Conservation (phyloP, 1,140 invertebrate species). For the Orchesella cincta region DNA sequence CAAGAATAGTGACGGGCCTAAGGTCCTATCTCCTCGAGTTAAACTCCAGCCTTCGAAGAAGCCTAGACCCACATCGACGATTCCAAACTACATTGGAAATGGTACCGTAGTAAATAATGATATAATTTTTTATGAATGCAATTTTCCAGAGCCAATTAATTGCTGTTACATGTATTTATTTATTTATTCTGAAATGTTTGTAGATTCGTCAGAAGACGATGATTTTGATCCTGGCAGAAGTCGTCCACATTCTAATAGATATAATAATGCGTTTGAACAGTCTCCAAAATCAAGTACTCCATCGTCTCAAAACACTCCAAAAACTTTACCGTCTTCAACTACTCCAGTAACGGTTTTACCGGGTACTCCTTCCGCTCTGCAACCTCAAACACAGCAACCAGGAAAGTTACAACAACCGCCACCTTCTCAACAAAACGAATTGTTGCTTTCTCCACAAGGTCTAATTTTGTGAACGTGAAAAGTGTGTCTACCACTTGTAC, state of each 20-base stretch:
- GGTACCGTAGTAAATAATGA: conserved; percentile 18
- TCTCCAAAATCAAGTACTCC: not conserved
- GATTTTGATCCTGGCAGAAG: conserved; percentile 40
- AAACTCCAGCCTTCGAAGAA: conserved; percentile 42
- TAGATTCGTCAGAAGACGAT: conserved; percentile 48
- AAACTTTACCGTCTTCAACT: not conserved
- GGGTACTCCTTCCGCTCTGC: not conserved
- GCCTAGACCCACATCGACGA: conserved; percentile 39
- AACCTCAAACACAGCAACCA: not conserved
- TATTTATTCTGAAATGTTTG: not conserved
- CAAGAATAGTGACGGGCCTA: conserved; percentile 32
- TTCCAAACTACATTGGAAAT: conserved; percentile 43
- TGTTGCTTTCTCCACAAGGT: conserved; percentile 12
- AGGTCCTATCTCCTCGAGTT: conserved; percentile 40
- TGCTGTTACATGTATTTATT: not conserved
- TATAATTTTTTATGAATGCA: no score
- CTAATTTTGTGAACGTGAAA: conserved; percentile 19
- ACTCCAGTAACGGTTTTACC: conserved; percentile 2
- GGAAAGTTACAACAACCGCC: conserved; percentile 6
- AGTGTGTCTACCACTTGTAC: no score
- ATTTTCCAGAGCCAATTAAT: not conserved
- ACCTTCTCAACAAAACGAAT: conserved; percentile 1
- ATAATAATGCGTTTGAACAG: conserved; percentile 22
- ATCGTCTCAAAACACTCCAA: conserved; percentile 12
- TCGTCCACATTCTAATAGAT: conserved; percentile 36